Evolutionary conservation across 2,888 invertebrate genomes (phyloP), one percentile per base, ranked within the genome.

Genomic region (Apeira syringaria): DNA sequence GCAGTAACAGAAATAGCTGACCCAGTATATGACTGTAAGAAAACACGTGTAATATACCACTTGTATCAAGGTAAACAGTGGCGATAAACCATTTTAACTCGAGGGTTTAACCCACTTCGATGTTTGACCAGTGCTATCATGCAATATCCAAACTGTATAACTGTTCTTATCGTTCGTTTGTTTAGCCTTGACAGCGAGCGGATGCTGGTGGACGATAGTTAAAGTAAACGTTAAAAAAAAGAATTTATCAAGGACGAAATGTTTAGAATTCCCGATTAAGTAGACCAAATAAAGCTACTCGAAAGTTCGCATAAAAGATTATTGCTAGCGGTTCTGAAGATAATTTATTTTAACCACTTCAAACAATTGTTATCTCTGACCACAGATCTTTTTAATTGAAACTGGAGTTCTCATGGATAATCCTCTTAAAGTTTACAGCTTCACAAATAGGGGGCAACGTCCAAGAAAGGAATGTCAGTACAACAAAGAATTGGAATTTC

Each of bases 71-170:
- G 30, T 37, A 44, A 50, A 48, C 47, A 50, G 46, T 43, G 35
- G 26, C 35, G 63, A 64, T 67, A 67, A 69, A 63, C 65, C 56
- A 68, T 60, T 65, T 50, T 53, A 56, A 66, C 63, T 25, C 17
- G 69, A 69, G 64, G 71, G 72, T 64, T 79, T 76, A 82, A 79
- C 79, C 81, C 61, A 73, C 56, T 73, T 82, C 45, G 43, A 47
- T 73, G 66, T 79, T 78, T 76, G 74, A 59, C 68, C 70, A 71
- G 55, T 61, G 44, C 18, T 79, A 76, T 74, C 71, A 50, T 63
- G 52, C 59, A 64, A 61, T 61, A 59, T 59, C 62, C 55, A 55
- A 65, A 63, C 72, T 62, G 60, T 59, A 66, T 67, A 61, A 65
- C 60, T 56, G 43, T 54, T 53, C 64, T 78, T 82, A 84, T 84